Percentiles rank a stretch among this genome's conserved stretches.
phyloP scores from a whole-genome alignment of 2,113 vertebrate species.

The Synchiropus splendidus region DNA sequence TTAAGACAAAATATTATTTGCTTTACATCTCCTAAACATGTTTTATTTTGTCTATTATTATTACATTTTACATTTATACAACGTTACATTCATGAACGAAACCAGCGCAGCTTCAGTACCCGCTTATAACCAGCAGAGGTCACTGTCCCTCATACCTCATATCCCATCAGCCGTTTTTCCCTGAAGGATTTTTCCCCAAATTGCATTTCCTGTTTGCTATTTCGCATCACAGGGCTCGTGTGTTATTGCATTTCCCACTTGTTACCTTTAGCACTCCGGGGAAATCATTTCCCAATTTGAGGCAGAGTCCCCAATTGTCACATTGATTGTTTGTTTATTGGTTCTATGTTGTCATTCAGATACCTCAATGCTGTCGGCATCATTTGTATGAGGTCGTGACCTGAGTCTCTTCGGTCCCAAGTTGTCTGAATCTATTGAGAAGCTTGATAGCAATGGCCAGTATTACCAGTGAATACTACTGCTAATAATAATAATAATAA shows the following conservation, averaged over 20 bases:
- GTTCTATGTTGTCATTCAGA: conserved; percentile 43
- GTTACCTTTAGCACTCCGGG: conserved; percentile 25
- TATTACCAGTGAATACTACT: too few relatives aligned
- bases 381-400: conserved; percentile 30
- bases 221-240: conserved; percentile 18
- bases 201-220: conserved; percentile 41
- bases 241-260: conserved; percentile 22
- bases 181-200: conserved; percentile 6
- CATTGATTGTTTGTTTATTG: conserved; percentile 49
- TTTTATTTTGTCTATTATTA: too few relatives aligned
- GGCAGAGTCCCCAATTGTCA: conserved; percentile 18
- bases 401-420: neutral
- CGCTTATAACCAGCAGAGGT: conserved; percentile 15
- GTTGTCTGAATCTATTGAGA: too few relatives aligned
- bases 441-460: too few relatives aligned
- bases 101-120: too few relatives aligned
- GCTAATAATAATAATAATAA: too few relatives aligned
- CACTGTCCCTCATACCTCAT: conserved; percentile 8
- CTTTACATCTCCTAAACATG: too few relatives aligned
- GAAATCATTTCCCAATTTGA: conserved; percentile 48
- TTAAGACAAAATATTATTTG: neutral
- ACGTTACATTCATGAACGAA: neutral
- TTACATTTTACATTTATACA: too few relatives aligned
- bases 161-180: conserved; percentile 4
- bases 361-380: conserved; percentile 18